Evolutionary conservation across 2,113 vertebrate genomes (phyloP).

Genomic region (Phaethornis superciliosus): DNA sequence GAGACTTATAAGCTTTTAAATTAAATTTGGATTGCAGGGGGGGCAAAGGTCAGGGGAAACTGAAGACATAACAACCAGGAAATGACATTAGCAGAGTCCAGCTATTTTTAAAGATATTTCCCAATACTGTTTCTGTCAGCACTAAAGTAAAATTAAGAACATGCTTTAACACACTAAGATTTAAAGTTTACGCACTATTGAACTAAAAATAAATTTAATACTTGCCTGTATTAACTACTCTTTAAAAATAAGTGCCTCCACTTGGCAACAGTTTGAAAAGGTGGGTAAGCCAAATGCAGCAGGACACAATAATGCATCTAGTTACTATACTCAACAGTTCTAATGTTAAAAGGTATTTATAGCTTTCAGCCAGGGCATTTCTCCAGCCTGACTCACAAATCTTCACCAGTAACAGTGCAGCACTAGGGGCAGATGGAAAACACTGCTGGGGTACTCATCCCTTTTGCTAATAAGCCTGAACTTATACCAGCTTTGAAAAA

Average conservation of each 20-base stretch:
- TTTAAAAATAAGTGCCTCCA: neutral
- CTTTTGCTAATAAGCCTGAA: neutral
- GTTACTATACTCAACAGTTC: no score
- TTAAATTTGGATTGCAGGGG: neutral
- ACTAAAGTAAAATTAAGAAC: neutral
- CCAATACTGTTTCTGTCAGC: neutral
- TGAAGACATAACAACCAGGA: neutral
- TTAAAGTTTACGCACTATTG: neutral
- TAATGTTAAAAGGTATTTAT: neutral
- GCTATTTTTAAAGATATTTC: neutral
- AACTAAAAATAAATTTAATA: neutral
- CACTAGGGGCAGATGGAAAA: fast-evolving
- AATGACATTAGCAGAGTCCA: neutral
- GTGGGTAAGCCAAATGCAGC: neutral
- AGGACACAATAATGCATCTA: neutral
- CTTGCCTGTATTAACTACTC: neutral
- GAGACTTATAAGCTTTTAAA: neutral
- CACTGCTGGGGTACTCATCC: fast-evolving
- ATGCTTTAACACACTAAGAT: neutral
- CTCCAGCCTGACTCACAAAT: neutral
- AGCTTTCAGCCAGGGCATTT: neutral
- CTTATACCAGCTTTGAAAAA: fast-evolving
- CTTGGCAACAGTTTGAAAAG: neutral
- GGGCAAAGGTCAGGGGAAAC: neutral
- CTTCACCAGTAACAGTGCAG: neutral